Base-by-base conservation (phyloP, 2,888 invertebrate species). In the Bugula neritina region DNA sequence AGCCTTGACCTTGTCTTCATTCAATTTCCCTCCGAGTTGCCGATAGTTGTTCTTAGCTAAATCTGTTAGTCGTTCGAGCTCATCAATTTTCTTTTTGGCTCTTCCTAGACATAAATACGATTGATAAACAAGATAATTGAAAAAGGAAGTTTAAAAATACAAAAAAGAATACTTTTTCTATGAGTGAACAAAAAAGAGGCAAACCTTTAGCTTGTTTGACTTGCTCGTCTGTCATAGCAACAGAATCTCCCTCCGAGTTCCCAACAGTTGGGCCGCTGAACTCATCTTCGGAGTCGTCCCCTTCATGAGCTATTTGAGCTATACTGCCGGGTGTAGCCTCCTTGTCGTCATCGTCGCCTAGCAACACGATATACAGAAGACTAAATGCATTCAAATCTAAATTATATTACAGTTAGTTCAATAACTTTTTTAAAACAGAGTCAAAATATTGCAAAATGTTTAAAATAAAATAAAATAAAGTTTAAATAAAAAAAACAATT, bases 1-100 rank as follows among this genome's bases (percentile, higher is more conserved):
- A 23, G 57, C 54, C 29, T 71, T 34, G 69, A 55, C 10, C 52
- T 35, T 29, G 72, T 83, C 83, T 63, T 84, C 83, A 25, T 79
- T 74, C 52, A 84, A 72, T n/a, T 77, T 77, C 0, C 84, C 84
- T 35, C 84, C 84, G 3, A 84, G 76, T 76, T 84, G 84, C 21
- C 78, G 77, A 74, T 76, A 84, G 75, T 84, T 84, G 73, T 79
- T 81, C 74, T 81, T 82, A 31, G 84, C 82, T 43, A 83, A 79
- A 35, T 82, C 82, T 25, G 83, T 73, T 25, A 81, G 75, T 69
- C 81, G 76, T 72, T 81, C 80, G 71, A 84, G 73, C 58, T 84
- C 84, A 27, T 82, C 82, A 72, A 83, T 76, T 73, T 80, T 81
- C 74, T 81, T 77, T 73, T 78, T 79, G 27, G 84, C 83, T 43